Percentiles rank a stretch among this genome's conserved stretches.
These are phyloP conservation scores for Periphyllus acericola DNA, from an alignment of 2,888 invertebrate genomes.

Conservation along the genomic window DNA sequence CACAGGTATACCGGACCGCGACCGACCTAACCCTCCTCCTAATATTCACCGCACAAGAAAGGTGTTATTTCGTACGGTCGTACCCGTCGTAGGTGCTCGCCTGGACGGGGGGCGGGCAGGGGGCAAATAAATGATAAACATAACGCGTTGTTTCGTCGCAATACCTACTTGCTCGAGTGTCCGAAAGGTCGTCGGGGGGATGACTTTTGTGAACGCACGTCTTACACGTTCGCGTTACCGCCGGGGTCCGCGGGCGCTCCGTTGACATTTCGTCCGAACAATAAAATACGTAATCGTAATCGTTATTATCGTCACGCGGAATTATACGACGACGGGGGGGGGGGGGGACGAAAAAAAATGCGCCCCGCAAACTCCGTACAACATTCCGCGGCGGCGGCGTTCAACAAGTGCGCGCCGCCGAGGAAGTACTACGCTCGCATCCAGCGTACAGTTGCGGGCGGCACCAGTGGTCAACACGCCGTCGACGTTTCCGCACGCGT, in stretches of 20 bases:
- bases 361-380: too few relatives aligned
- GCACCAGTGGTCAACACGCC: conserved; percentile 50
- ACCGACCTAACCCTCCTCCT: too few relatives aligned
- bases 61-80: too few relatives aligned
- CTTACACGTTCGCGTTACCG: neutral
- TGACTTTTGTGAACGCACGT: neutral
- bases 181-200: neutral
- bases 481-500: conserved; percentile 10
- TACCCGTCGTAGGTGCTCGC: too few relatives aligned
- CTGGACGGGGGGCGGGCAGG: too few relatives aligned
- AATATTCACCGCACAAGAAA: too few relatives aligned
- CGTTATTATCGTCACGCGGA: too few relatives aligned
- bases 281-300: too few relatives aligned
- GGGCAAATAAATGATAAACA: neutral
- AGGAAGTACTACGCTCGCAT: neutral
- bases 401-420: conserved; percentile 54
- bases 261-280: neutral
- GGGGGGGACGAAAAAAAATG: too few relatives aligned
- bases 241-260: neutral
- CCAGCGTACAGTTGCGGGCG: neutral
- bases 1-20: too few relatives aligned
- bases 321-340: too few relatives aligned
- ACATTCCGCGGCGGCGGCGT: too few relatives aligned
- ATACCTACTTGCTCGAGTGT: neutral
- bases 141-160: neutral